Conservation (phyloP, 2,113 vertebrate species). For the Etia nguti region DNA sequence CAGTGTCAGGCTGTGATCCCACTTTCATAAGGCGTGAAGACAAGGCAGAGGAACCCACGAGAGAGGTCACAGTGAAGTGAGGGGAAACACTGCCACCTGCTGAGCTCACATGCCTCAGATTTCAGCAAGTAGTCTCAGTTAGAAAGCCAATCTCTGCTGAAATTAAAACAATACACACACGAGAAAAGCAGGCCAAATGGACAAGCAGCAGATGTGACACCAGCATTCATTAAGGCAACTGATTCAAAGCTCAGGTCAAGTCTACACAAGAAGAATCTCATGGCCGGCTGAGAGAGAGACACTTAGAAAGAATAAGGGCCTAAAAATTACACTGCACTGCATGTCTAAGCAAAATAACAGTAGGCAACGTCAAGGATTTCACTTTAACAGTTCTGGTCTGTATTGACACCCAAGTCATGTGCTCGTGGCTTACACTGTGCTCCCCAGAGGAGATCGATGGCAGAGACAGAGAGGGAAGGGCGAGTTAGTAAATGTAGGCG, state of each 20-base stretch:
- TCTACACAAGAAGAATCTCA: neutral
- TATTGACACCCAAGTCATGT: neutral
- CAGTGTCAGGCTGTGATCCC: neutral
- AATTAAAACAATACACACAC: neutral
- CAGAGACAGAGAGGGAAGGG: neutral
- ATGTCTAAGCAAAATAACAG: neutral
- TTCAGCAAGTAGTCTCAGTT: neutral
- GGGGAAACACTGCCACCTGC: conserved; percentile 57
- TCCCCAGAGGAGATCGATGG: neutral
- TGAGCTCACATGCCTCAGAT: neutral
- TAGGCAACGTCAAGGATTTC: neutral
- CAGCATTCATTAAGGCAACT: neutral
- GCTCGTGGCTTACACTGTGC: neutral
- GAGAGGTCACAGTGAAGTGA: neutral
- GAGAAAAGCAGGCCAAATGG: neutral
- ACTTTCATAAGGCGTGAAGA: neutral
- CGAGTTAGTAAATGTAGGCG: neutral
- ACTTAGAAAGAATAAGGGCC: neutral
- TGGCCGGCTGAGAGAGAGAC: neutral
- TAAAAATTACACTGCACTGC: neutral
- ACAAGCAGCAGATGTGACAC: neutral
- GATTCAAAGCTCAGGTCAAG: neutral
- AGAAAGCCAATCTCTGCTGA: neutral
- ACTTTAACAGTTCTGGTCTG: neutral
- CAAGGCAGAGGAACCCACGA: neutral